Percentiles rank a stretch among this genome's conserved stretches.
phyloP scores from a whole-genome alignment of 2,113 vertebrate genomes.

The Sturnus vulgaris region DNA sequence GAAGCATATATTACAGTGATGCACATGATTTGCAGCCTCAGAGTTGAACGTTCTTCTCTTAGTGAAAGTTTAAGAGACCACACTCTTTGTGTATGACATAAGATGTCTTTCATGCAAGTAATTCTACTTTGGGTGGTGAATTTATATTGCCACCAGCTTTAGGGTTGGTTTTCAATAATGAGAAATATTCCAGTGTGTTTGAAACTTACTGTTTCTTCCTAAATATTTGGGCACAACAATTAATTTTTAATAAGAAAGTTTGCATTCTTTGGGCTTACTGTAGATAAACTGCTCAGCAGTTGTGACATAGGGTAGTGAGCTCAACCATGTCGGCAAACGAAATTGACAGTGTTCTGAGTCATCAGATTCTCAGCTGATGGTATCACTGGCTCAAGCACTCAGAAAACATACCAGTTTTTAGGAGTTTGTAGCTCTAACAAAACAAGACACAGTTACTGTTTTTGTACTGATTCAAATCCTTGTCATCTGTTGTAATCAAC shows the following conservation, averaged over 20 bases:
- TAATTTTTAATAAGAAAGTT: constrained; percentile 10
- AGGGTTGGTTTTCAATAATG: not conserved
- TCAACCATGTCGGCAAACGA: not conserved
- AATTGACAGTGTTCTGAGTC: constrained; percentile 6
- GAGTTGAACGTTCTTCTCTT: not conserved
- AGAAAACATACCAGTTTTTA: not conserved
- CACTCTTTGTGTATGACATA: not conserved
- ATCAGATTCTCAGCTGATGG: constrained; percentile 36
- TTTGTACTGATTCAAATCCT: not conserved
- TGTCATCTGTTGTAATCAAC: not conserved
- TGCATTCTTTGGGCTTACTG: not conserved
- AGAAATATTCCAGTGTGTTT: not conserved
- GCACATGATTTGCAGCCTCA: not conserved
- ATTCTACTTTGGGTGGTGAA: not conserved
- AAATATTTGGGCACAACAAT: constrained; percentile 1
- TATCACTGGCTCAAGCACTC: not conserved
- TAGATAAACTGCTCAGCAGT: not conserved
- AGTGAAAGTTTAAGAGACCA: not conserved
- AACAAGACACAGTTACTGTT: not conserved
- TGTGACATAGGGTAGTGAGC: not conserved
- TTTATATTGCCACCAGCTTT: not conserved
- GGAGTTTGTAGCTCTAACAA: not conserved
- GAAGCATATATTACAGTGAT: not conserved
- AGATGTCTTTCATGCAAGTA: not conserved
- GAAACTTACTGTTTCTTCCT: not conserved